phyloP scores from a whole-genome alignment of 2,888 invertebrate species.

The Eilema griseolum region DNA sequence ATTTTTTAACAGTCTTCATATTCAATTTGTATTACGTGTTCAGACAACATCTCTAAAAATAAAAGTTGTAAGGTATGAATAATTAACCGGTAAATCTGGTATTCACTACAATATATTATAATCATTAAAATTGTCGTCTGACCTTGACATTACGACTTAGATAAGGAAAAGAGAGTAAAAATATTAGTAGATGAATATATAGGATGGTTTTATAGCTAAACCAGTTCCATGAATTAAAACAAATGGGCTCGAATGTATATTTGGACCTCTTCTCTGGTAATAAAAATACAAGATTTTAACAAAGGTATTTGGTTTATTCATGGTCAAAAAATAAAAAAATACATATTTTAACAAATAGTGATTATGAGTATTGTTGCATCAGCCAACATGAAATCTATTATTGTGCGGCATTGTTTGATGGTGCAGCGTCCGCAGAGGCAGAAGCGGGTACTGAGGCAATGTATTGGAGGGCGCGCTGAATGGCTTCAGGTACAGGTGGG shows the following conservation, averaged over 20 bases:
- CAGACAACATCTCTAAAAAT: background rate
- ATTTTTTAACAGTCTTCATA: background rate
- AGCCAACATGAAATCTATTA: conserved; percentile 64
- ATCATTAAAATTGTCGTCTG: conserved; percentile 22
- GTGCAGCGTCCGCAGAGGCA: conserved; percentile 71
- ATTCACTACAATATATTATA: conserved; percentile 5
- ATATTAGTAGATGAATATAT: conserved; percentile 13
- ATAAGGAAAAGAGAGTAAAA: conserved; percentile 41
- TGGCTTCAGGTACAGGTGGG: conserved; percentile 91
- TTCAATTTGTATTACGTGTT: background rate
- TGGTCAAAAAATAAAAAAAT: conserved; percentile 67
- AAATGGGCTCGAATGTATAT: background rate
- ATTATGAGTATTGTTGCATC: conserved; percentile 61
- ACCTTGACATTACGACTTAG: conserved; percentile 37
- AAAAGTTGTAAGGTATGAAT: conserved; percentile 2
- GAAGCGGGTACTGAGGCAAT: conserved; percentile 87
- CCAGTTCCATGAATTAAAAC: conserved; percentile 23
- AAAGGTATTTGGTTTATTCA: conserved; percentile 43
- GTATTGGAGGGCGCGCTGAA: conserved; percentile 86
- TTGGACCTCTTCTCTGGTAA: background rate
- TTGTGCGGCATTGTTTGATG: conserved; percentile 24
- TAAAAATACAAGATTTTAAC: conserved; percentile 13
- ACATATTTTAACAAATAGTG: conserved; percentile 55
- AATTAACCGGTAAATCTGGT: conserved; percentile 27
- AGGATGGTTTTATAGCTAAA: conserved; percentile 11